Evolutionary conservation across 1,140 invertebrate genomes (phyloP), one percentile per base, ranked within the genome.

Genomic region (Temnothorax curvispinosus): DNA sequence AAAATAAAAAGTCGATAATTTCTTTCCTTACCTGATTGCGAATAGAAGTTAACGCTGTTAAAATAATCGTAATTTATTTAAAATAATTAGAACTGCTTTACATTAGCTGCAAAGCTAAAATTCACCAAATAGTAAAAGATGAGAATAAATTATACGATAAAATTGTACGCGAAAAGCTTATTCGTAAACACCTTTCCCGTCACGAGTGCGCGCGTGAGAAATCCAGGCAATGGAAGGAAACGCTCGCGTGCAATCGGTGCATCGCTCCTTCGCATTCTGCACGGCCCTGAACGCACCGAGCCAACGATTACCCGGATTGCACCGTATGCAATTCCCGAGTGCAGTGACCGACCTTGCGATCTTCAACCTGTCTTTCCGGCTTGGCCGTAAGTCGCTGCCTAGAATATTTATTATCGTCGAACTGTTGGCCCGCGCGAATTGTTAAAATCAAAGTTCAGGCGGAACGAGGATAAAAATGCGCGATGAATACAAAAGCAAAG

Each of bases 261-360:
- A 50, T 60, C 71, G 85, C 65, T 77, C 62, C 72, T 52, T 58
- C 52, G 7, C 15, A 44, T 88, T 86, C 52, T 62, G 9, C 67
- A 41, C 69, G 71, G 67, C 44, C 65, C 60, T 60, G 74, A 76
- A 69, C 21, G 54, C 58, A 81, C 67, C 38, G 65, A 90, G 74
- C 47, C 77, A 84, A 82, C 71, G 84, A 89, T 89, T 81, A 82
- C 18, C 60, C 64, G 85, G 67, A 88, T 88, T 86, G 87, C 80
- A 88, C n/a, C 76, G 84, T 89, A 85, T 72, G 47, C 75, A 64
- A 56, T 47, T 64, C 65, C 18, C 44, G 91, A 76, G 91, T 88
- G 91, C 91, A 90, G 35, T 87, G 91, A 92, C 91, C 91, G 90
- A 92, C 90, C 91, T 92, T 92, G 91, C 90, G 88, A 91, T 91